Conservation (phyloP, 2,888 invertebrate species). For the Coecobrya sp. region DNA sequence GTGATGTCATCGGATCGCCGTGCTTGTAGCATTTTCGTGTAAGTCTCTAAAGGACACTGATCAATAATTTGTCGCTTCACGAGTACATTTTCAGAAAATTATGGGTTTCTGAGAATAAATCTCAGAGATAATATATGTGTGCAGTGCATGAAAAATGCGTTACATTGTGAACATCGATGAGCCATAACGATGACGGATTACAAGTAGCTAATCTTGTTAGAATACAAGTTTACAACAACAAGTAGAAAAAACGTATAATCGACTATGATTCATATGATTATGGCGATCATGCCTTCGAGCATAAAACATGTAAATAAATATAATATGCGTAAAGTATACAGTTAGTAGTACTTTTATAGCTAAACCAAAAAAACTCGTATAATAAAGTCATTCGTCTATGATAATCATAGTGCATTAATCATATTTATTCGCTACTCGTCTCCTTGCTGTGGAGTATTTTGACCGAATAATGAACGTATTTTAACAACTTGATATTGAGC, state of each 20-base stretch:
- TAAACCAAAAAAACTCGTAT: not conserved
- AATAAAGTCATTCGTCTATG: not conserved
- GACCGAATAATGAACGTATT: conserved; percentile 20
- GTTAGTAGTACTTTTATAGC: too few species aligned
- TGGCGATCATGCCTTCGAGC: conserved; percentile 8
- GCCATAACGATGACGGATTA: not conserved
- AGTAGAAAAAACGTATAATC: too few species aligned
- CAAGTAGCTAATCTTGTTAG: not conserved
- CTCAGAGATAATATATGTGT: not conserved
- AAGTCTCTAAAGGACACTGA: conserved; percentile 9
- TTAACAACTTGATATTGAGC: conserved; percentile 6
- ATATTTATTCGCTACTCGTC: not conserved
- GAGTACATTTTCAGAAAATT: conserved; percentile 32
- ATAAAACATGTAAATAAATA: not conserved
- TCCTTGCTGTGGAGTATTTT: not conserved
- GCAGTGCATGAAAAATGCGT: not conserved
- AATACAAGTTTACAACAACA: not conserved
- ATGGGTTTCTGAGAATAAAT: conserved; percentile 27
- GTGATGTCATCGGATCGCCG: conserved; percentile 26
- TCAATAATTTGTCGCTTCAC: conserved; percentile 17
- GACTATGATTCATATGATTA: not conserved
- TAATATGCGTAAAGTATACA: too few species aligned
- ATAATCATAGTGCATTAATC: not conserved
- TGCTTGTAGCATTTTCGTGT: conserved; percentile 13
- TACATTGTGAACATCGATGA: not conserved